phyloP scores from a whole-genome alignment of 2,797 vertebrate genomes.

The Lagodon rhomboides region DNA sequence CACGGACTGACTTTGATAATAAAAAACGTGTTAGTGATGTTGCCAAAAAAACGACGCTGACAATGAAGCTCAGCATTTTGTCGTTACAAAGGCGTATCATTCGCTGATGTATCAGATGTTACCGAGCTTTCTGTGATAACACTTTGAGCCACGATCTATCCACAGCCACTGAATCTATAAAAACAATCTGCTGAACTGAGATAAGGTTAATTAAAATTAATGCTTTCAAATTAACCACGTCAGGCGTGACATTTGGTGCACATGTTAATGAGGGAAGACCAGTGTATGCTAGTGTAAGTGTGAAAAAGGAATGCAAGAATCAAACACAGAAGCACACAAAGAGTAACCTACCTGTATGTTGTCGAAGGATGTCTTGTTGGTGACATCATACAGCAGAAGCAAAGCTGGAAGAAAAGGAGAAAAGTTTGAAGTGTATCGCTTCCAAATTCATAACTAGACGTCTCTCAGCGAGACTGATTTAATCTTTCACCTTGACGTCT shows the following conservation, averaged over 20 bases:
- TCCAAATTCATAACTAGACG: slow-evolving; percentile 1
- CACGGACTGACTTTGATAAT: slow-evolving; percentile 1
- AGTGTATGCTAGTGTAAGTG: background rate
- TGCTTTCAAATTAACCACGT: background rate
- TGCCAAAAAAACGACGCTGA: background rate
- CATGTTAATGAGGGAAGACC: background rate
- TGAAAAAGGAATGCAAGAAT: background rate
- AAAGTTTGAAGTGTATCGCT: background rate
- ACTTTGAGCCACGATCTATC: background rate
- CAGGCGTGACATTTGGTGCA: background rate
- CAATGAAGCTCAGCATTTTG: slow-evolving; percentile 6
- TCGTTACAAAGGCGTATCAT: background rate
- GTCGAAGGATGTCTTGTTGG: slow-evolving; percentile 94
- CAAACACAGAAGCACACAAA: background rate
- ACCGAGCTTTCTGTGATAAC: background rate
- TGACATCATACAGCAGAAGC: slow-evolving; percentile 94
- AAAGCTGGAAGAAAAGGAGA: slow-evolving; percentile 82
- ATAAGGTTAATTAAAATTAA: slow-evolving; percentile 6
- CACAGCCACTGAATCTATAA: background rate
- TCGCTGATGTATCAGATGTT: slow-evolving; percentile 1
- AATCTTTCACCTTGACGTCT: slow-evolving; percentile 19
- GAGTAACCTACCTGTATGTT: slow-evolving; percentile 88
- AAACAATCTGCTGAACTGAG: background rate
- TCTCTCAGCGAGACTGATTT: background rate
- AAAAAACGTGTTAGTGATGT: slow-evolving; percentile 9